Conservation (phyloP, 2,113 vertebrate species). For the Hystrix cristata region DNA sequence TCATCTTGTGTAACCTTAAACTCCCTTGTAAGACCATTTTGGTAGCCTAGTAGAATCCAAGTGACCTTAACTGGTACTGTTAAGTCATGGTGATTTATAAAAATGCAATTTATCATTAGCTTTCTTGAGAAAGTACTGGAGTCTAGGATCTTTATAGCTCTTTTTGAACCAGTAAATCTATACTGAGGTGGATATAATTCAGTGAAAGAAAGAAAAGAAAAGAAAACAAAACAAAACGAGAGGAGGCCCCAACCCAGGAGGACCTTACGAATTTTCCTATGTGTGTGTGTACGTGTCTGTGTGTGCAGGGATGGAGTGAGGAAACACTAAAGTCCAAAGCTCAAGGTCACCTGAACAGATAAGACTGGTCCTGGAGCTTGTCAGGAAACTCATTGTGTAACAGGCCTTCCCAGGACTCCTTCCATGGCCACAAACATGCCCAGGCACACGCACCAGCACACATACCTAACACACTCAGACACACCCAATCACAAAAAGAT, state of each 20-base stretch:
- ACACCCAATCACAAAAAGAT: not conserved
- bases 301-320: not conserved
- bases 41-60: not conserved
- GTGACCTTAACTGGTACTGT: not conserved
- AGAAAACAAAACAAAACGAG: constrained; percentile 19
- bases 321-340: not conserved
- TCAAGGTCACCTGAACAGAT: not conserved
- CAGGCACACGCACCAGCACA: not conserved
- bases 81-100: not conserved
- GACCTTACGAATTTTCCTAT: not conserved
- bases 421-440: not conserved
- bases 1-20: not conserved
- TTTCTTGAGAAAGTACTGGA: not conserved
- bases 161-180: not conserved
- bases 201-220: constrained; percentile 14
- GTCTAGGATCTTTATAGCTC: constrained; percentile 19
- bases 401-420: not conserved
- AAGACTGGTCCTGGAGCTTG: not conserved
- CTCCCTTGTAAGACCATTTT: not conserved
- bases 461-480: not conserved
- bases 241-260: not conserved
- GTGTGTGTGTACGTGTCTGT: not conserved
- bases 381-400: not conserved
- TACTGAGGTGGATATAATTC: not conserved
- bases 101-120: not conserved